Conservation (phyloP, 1,140 invertebrate species). For the Euwallacea fornicatus region DNA sequence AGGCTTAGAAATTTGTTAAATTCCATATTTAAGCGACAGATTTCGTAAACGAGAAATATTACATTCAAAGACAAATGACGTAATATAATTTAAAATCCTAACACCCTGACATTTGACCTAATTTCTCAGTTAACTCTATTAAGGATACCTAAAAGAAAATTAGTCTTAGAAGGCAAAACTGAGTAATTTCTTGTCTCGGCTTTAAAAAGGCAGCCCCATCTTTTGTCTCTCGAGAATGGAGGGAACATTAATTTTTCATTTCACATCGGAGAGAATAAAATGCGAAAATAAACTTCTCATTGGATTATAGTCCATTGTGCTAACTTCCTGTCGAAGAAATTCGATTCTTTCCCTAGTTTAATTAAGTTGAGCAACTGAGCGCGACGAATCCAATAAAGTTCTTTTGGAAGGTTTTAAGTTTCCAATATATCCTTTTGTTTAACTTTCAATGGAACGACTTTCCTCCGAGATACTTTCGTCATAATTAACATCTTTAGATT, state of each 20-base stretch:
- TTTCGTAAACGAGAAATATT: too few species aligned
- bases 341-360: constrained; percentile 24
- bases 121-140: too few species aligned
- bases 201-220: background rate
- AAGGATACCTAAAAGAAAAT: background rate
- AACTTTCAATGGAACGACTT: constrained; percentile 13
- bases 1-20: too few species aligned
- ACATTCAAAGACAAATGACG: too few species aligned
- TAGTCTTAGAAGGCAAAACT: background rate
- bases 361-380: constrained; percentile 27
- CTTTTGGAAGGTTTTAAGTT: constrained; percentile 17
- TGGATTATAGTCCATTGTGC: constrained; percentile 23
- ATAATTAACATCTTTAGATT: background rate
- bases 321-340: constrained; percentile 23
- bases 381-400: constrained; percentile 23
- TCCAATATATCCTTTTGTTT: constrained; percentile 21
- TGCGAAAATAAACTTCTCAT: constrained; percentile 17
- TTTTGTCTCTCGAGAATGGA: background rate
- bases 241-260: constrained; percentile 14
- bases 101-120: too few species aligned
- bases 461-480: background rate
- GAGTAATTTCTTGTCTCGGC: constrained; percentile 4
- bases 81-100: too few species aligned
- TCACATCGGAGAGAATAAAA: constrained; percentile 8
- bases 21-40: too few species aligned